These are phyloP conservation scores for Cyaniris semiargus DNA, from an alignment of 2,888 invertebrate genomes.

Conservation along the genomic window DNA sequence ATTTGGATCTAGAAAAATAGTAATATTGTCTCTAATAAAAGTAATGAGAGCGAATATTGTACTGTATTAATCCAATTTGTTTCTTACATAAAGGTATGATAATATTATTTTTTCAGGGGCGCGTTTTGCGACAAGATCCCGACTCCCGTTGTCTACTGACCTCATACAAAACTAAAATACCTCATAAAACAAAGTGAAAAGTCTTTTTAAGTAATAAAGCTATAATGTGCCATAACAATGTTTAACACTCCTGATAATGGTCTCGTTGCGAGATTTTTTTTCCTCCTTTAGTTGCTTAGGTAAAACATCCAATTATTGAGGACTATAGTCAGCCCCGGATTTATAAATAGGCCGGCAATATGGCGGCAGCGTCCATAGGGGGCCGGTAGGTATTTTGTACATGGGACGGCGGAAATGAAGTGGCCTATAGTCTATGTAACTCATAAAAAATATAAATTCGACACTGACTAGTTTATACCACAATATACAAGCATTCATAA, in stretches of 20 bases:
- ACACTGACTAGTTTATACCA: no score
- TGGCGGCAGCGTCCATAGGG: no score
- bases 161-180: neutral
- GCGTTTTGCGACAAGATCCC: no score
- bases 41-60: neutral
- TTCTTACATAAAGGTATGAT: neutral
- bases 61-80: neutral
- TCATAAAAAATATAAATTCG: no score
- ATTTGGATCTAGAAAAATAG: neutral
- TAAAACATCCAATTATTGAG: no score
- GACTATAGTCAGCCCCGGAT: no score
- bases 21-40: constrained; percentile 5
- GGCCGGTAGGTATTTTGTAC: no score
- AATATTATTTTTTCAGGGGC: neutral
- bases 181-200: constrained; percentile 17
- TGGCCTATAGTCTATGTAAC: no score
- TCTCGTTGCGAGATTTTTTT: neutral
- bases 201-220: constrained; percentile 17
- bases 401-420: no score
- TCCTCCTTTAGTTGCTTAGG: neutral
- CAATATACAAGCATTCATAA: no score
- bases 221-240: neutral
- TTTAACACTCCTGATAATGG: neutral
- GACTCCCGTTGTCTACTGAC: neutral
- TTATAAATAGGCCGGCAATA: no score